Evolutionary conservation across 30 jellyfish, hydroid and myxozoan species (phyloP).

Genomic region (Turritopsis rubra): DNA sequence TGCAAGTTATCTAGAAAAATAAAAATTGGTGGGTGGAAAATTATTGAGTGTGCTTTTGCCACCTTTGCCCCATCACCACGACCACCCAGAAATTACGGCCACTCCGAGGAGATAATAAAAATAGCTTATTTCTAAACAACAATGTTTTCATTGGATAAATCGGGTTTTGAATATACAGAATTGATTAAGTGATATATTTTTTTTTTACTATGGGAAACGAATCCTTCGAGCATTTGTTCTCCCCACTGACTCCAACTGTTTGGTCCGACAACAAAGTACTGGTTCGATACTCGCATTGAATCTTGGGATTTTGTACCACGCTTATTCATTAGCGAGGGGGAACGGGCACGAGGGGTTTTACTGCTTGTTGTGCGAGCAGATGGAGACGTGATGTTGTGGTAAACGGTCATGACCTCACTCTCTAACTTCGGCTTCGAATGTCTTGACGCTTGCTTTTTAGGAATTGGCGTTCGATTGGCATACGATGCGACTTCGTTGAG

Average conservation of each 20-base stretch:
- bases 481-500: neutral
- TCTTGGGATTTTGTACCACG: neutral
- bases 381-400: neutral
- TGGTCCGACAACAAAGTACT: neutral
- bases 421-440: neutral
- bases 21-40: no score
- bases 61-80: no score
- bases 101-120: neutral
- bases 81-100: no score
- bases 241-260: constrained; percentile 11
- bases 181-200: constrained; percentile 4
- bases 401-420: neutral
- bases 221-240: neutral
- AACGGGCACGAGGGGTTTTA: neutral
- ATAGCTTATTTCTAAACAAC: neutral
- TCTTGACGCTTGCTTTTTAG: neutral
- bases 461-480: neutral
- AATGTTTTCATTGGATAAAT: neutral
- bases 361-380: neutral
- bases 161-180: neutral
- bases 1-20: no score
- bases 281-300: neutral
- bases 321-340: neutral
- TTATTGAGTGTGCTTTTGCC: no score
- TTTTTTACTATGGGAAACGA: constrained; percentile 1